phyloP scores from a whole-genome alignment of 2,888 invertebrate genomes.

The Koerneria pararmatus region DNA sequence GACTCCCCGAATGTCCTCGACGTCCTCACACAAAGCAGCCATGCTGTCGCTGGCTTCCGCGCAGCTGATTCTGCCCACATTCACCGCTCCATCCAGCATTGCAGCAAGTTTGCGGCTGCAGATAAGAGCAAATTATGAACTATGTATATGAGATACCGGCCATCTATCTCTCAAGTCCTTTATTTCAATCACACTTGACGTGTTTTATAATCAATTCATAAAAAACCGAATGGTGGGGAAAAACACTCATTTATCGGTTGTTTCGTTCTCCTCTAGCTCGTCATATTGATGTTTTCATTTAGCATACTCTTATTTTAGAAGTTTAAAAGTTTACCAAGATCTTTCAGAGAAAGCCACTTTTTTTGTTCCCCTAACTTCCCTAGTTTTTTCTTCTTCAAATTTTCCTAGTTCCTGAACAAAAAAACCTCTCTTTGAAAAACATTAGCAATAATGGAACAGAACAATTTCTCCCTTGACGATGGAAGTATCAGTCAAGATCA shows the following conservation, averaged over 20 bases:
- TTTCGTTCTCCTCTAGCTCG: no score
- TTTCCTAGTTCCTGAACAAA: background rate
- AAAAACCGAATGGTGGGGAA: no score
- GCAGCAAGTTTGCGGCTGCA: constrained; percentile 70
- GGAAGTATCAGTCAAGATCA: no score
- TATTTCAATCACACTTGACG: no score
- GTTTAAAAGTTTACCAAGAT: no score
- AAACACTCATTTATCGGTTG: no score
- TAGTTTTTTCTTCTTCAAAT: no score
- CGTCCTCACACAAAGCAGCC: constrained; percentile 31
- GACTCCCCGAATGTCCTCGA: constrained; percentile 46
- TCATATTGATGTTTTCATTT: no score
- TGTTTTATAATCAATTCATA: no score
- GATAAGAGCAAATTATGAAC: background rate
- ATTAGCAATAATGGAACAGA: background rate
- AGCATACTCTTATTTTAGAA: no score
- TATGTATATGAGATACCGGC: background rate
- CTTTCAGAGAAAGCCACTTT: no score
- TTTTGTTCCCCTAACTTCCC: constrained; percentile 58
- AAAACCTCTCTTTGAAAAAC: background rate
- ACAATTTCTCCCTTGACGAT: background rate
- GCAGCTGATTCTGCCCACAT: constrained; percentile 66
- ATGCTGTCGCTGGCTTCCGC: constrained; percentile 23
- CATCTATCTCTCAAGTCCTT: background rate
- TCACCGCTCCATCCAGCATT: constrained; percentile 67